Base-by-base conservation (phyloP, 1,140 invertebrate genomes). In the Galendromus occidentalis region DNA sequence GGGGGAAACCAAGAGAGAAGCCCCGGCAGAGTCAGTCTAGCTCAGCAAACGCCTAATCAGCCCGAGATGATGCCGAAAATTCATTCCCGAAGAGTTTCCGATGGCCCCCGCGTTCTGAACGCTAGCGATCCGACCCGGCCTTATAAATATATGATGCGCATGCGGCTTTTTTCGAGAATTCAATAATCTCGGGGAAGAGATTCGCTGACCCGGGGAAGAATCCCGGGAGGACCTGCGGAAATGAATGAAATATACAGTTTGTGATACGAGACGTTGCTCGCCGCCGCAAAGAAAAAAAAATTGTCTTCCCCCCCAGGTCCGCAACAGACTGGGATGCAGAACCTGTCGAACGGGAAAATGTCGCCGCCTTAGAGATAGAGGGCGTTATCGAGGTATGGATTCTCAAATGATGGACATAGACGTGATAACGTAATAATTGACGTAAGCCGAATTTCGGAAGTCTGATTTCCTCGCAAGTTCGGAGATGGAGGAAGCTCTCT, bases 351-450 rank as follows among this genome's bases (percentile, higher is more conserved):
- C 12, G 51, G 14, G 51, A 59, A 59, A 33, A 17, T 33, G 64
- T 88, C 64, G 81, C 86, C 59, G 87, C 87, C 66, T 90, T 92
- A 84, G 83, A 86, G 44, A 82, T 83, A 7, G 84, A 84, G 72
- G 85, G 84, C 29, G 74, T 83, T 73, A 86, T 86, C 70, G 83
- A 85, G 69, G 82, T 73, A 67, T 6, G 9, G 25, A n/a, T n/a
- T n/a, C n/a, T n/a, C 33, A 14, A 25, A 29, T 59, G 14, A 47
- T 59, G 2, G 25, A 59, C 25, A 14, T 44, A 44, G 4, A 14
- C 45, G 4, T 22, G 20, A 47, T 47, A 14, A 18, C 20, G 20
- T 47, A 14, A n/a, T 44, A 12, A n/a, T 44, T 12, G 12, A n/a
- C 42, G n/a, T 44, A 44, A 44, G n/a, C 12, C 42, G n/a, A 44